phyloP scores from a whole-genome alignment of 2,888 invertebrate genomes.

The Candidula unifasciata region DNA sequence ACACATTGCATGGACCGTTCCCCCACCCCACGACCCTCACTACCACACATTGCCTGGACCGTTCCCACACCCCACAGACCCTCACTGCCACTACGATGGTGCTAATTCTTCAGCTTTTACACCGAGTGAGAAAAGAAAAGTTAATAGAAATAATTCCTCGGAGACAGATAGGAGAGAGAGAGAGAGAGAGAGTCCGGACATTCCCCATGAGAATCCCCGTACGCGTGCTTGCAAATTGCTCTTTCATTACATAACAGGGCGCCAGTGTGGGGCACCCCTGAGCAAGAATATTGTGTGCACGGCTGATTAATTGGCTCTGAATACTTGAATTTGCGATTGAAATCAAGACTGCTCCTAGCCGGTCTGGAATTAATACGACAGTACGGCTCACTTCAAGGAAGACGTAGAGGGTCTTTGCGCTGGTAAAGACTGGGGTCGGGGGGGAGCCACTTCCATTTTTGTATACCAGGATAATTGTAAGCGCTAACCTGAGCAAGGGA shows the following conservation, averaged over 20 bases:
- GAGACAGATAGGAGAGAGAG: too few relatives aligned
- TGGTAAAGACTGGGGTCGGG: background rate
- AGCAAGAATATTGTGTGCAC: constrained; percentile 13
- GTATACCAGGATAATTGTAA: background rate
- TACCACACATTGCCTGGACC: too few relatives aligned
- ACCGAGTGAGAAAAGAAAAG: too few relatives aligned
- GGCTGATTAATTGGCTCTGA: constrained; percentile 21
- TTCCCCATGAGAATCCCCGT: background rate
- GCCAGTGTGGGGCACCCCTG: background rate
- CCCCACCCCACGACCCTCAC: too few relatives aligned
- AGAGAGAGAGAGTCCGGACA: too few relatives aligned
- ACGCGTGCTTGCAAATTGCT: constrained; percentile 11
- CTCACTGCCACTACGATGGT: too few relatives aligned
- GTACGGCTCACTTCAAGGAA: background rate
- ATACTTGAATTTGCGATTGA: constrained; percentile 11
- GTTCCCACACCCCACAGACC: too few relatives aligned
- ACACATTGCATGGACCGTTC: too few relatives aligned
- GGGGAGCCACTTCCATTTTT: background rate
- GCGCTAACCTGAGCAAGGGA: background rate
- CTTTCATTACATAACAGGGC: constrained; percentile 22
- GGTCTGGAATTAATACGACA: constrained; percentile 9
- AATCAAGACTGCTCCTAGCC: background rate
- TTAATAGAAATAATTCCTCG: too few relatives aligned
- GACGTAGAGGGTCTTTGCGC: background rate
- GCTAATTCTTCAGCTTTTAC: too few relatives aligned